These are phyloP conservation scores for Catharus minimus DNA, from an alignment of 2,113 vertebrate species.

Conservation along the genomic window DNA sequence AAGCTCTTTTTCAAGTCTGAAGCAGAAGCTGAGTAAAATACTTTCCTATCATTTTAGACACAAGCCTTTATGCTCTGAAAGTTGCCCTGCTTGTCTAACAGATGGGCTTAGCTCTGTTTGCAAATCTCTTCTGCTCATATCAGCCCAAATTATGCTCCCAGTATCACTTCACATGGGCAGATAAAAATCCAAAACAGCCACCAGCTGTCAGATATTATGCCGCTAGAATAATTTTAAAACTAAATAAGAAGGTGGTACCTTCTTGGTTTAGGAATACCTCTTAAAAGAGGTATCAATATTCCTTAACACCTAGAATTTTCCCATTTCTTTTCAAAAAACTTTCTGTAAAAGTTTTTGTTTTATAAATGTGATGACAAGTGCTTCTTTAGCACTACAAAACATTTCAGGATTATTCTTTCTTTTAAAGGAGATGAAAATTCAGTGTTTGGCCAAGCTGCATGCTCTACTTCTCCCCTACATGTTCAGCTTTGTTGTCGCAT, in stretches of 20 bases:
- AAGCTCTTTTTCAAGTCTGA: not conserved
- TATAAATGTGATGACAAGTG: not conserved
- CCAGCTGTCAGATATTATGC: not conserved
- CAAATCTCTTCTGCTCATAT: not conserved
- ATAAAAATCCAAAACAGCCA: not conserved
- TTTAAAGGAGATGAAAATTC: not conserved
- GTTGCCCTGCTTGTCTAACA: not conserved
- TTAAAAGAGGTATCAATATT: not conserved
- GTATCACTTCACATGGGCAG: not conserved
- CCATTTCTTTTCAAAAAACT: not conserved
- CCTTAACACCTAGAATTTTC: not conserved
- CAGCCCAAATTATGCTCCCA: not conserved
- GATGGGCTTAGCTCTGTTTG: not conserved
- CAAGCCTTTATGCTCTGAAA: not conserved
- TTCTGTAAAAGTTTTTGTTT: not conserved
- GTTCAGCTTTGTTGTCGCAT: conserved; percentile 1
- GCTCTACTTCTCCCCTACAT: not conserved
- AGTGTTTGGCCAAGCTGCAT: not conserved
- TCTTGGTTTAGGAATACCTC: not conserved
- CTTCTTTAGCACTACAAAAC: not conserved
- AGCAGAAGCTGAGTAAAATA: not conserved
- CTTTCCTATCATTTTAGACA: accelerated
- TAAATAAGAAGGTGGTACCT: not conserved
- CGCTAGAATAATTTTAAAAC: not conserved
- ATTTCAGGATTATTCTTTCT: not conserved